These are phyloP conservation scores for Maniola jurtina DNA, from an alignment of 1,140 invertebrate species.

Conservation along the genomic window DNA sequence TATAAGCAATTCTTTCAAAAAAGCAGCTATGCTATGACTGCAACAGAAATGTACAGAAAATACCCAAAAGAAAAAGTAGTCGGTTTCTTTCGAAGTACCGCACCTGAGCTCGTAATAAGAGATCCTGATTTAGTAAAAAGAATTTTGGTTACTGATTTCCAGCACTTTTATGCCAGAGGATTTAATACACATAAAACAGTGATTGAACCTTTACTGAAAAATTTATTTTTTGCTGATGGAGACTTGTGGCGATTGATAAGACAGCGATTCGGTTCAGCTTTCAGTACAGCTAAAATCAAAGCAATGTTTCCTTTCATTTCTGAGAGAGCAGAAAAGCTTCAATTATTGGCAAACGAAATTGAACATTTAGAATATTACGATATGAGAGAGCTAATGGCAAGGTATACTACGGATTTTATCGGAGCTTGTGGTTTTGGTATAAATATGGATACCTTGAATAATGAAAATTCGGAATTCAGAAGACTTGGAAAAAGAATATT, in stretches of 20 bases:
- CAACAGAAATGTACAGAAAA: conserved; percentile 49
- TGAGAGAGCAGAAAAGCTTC: conserved; percentile 69
- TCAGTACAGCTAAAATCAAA: conserved; percentile 82
- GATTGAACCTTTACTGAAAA: conserved; percentile 74
- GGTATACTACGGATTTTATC: conserved; percentile 44
- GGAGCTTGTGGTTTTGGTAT: conserved; percentile 39
- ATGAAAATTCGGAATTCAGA: conserved; percentile 39
- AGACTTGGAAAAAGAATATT: conserved; percentile 39
- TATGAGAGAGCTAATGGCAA: conserved; percentile 37
- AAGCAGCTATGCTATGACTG: conserved; percentile 51
- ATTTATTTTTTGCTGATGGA: conserved; percentile 77
- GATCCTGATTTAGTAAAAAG: conserved; percentile 75
- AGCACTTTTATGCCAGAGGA: conserved; percentile 77
- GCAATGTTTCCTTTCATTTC: conserved; percentile 78
- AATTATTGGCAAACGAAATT: conserved; percentile 53
- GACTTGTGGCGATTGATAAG: conserved; percentile 81
- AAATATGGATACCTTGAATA: conserved; percentile 36
- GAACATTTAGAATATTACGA: conserved; percentile 64
- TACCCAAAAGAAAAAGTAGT: conserved; percentile 60
- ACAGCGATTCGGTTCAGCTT: conserved; percentile 81
- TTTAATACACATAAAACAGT: conserved; percentile 60
- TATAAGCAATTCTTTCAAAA: conserved; percentile 47
- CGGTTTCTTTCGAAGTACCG: conserved; percentile 50
- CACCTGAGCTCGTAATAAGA: conserved; percentile 50
- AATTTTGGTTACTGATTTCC: conserved; percentile 80